phyloP scores from a whole-genome alignment of 2,797 vertebrate species.

The Coranthus polyacanthus region DNA sequence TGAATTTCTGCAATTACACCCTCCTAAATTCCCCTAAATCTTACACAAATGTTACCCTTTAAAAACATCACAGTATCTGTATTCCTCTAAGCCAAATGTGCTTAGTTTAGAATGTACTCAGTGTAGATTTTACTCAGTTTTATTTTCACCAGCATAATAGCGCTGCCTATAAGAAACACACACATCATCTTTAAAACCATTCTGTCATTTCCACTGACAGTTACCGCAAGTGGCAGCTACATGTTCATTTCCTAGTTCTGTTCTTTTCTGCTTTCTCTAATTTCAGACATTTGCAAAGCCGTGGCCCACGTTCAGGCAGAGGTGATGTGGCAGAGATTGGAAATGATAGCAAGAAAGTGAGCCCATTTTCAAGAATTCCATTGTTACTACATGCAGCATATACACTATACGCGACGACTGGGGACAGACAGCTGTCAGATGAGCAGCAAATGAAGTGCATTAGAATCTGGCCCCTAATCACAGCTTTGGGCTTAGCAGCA shows the following conservation, averaged over 20 bases:
- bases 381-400: not conserved
- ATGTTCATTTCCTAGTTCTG: conserved; percentile 27
- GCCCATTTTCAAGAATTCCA: conserved; percentile 27
- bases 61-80: not conserved
- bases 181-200: conserved; percentile 32
- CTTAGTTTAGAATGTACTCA: conserved; percentile 14
- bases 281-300: conserved; percentile 46
- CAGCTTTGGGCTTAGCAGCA: conserved; percentile 27
- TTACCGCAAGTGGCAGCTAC: conserved; percentile 22
- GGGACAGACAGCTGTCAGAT: conserved; percentile 57
- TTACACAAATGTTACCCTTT: no score
- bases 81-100: conserved; percentile 20
- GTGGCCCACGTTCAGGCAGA: conserved; percentile 38
- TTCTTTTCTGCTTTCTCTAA: conserved; percentile 21
- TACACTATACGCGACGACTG: conserved; percentile 18
- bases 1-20: no score
- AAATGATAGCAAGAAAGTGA: conserved; percentile 35
- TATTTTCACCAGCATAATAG: conserved; percentile 29
- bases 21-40: no score
- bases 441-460: conserved; percentile 51
- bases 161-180: conserved; percentile 29
- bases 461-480: conserved; percentile 51
- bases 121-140: conserved; percentile 28
- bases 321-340: conserved; percentile 41
- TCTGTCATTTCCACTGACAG: conserved; percentile 34